phyloP scores from a whole-genome alignment of 1,140 invertebrate genomes.

The Centruroides sculpturatus region DNA sequence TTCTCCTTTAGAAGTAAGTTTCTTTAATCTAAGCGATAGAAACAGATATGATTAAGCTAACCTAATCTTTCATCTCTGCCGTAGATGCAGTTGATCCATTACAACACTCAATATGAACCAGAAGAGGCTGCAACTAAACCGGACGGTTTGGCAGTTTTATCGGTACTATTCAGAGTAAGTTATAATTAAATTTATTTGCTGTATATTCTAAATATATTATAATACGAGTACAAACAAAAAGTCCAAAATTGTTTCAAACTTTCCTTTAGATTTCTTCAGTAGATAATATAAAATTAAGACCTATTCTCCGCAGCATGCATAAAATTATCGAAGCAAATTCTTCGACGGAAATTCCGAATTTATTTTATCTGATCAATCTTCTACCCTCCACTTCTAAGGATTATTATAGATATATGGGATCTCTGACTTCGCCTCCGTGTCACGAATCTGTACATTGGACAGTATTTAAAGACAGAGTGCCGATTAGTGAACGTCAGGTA shows the following conservation, averaged over 20 bases:
- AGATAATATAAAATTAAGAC: constrained; percentile 42
- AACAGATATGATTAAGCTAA: background rate
- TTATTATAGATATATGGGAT: constrained; percentile 67
- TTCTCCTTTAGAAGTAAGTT: constrained; percentile 28
- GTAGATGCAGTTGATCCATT: constrained; percentile 54
- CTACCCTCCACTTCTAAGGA: constrained; percentile 37
- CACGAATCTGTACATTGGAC: constrained; percentile 80
- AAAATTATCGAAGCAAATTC: constrained; percentile 18
- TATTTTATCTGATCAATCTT: constrained; percentile 33
- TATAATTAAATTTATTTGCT: too few species aligned
- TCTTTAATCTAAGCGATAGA: background rate
- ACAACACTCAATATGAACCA: constrained; percentile 40
- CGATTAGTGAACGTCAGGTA: constrained; percentile 54
- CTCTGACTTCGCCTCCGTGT: constrained; percentile 81
- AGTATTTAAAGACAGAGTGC: constrained; percentile 56
- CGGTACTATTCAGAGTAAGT: constrained; percentile 47
- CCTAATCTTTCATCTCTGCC: background rate
- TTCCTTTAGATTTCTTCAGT: too few species aligned
- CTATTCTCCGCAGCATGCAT: constrained; percentile 31
- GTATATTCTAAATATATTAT: too few species aligned
- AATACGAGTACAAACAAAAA: too few species aligned
- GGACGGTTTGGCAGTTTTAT: constrained; percentile 53
- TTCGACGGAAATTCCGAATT: constrained; percentile 28
- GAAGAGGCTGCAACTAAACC: constrained; percentile 37
- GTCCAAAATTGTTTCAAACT: too few species aligned